A percentile compares a stretch with the other conserved stretches of the same genome.
phyloP scores from a whole-genome alignment of 1,140 invertebrate genomes.

The Muscidifurax raptorellus region DNA sequence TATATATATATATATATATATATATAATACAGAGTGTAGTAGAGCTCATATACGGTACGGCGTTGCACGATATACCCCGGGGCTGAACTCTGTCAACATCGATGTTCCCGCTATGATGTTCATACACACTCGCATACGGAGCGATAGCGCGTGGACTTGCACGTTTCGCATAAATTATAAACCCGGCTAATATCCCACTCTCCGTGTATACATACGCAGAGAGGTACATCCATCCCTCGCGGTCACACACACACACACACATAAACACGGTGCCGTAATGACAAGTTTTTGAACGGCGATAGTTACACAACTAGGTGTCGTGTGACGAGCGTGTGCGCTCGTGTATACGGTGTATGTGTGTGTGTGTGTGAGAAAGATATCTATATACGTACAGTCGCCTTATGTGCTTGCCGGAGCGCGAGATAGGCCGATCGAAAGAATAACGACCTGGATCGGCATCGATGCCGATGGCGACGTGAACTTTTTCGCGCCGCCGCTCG shows the following conservation, averaged over 20 bases:
- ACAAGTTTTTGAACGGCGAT: conserved; percentile 14
- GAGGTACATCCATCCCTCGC: background rate
- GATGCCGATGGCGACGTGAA: conserved; percentile 15
- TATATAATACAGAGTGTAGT: too few species aligned
- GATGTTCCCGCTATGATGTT: conserved; percentile 25
- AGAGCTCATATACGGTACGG: too few species aligned
- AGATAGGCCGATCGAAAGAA: conserved; percentile 27
- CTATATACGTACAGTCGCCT: background rate
- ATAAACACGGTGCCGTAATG: background rate
- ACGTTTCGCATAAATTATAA: conserved; percentile 43
- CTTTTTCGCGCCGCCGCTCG: background rate
- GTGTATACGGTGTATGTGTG: too few species aligned
- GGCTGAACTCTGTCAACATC: conserved; percentile 31
- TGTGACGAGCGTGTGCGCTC: background rate
- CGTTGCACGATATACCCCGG: background rate
- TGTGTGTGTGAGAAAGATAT: too few species aligned
- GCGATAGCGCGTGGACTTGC: background rate
- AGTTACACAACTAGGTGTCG: conserved; percentile 3
- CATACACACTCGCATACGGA: background rate
- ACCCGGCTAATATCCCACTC: background rate
- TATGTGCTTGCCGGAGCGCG: conserved; percentile 1
- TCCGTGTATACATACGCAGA: too few species aligned
- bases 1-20: too few species aligned
- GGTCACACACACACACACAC: background rate
- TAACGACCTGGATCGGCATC: conserved; percentile 43